Evolutionary conservation across 2,888 invertebrate genomes (phyloP), one percentile per base, ranked within the genome.

Genomic region (Xanthorhoe designata): DNA sequence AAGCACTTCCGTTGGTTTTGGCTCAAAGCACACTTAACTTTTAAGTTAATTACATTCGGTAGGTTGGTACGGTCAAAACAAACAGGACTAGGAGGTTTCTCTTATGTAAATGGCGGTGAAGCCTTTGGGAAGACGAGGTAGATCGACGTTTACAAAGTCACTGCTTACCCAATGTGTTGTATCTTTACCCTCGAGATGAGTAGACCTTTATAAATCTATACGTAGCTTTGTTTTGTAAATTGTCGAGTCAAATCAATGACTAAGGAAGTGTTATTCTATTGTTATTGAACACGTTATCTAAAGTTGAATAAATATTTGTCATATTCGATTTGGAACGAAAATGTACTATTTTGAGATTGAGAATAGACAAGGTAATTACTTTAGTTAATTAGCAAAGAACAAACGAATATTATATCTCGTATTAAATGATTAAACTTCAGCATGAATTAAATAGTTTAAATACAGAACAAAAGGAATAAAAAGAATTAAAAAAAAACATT

Each of bases 91-190:
- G 68, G 59, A 68, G 73, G 68, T 66, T 65, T 75, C 77, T 73
- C 78, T 78, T 81, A 81, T 82, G 83, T 77, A 82, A 83, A 83
- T 83, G 74, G 35, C 55, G 63, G 70, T 71, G 77, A 32, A 67
- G 57, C 68, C 61, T 68, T 68, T 68, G 68, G 54, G 64, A 64
- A 67, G 60, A 60, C 50, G 63, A 64, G 64, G 61, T 60, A 60
- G 56, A 60, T 61, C 60, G 61, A 61, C 61, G 61, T 64, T 67
- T 64, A 58, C 64, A 13, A 64, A 68, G 60, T 53, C 60, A 42
- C 47, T 60, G n/a, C 18, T 35, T 38, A 50, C 51, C 42, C 6
- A 35, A 7, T 49, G 58, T 57, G 53, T 35, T 52, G 52, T 57
- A 57, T 47, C 56, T 57, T 47, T 49, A 58, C 24, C 58, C 18